phyloP scores from a whole-genome alignment of 2,888 invertebrate genomes.

The Drosophila quasianomalipes region DNA sequence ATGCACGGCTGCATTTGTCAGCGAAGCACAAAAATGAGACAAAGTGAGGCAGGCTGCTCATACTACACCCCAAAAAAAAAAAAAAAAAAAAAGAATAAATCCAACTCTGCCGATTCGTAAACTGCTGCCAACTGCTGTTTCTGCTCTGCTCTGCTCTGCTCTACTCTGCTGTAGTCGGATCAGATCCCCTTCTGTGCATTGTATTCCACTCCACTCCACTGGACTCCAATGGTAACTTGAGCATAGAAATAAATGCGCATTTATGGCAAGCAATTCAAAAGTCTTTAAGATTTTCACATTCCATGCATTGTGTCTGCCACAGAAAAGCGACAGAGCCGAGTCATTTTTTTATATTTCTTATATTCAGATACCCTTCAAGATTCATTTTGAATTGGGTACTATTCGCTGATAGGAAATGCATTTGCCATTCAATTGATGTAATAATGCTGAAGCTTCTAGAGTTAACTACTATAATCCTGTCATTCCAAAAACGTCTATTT shows the following conservation, averaged over 20 bases:
- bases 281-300: constrained; percentile 81
- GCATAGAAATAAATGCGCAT: constrained; percentile 81
- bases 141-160: not conserved
- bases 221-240: constrained; percentile 63
- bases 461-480: too few relatives aligned
- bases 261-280: constrained; percentile 81
- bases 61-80: constrained; percentile 4
- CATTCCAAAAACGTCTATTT: not conserved
- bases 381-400: not conserved
- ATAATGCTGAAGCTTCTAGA: not conserved
- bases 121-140: constrained; percentile 21
- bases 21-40: constrained; percentile 81
- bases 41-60: constrained; percentile 71
- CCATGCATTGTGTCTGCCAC: constrained; percentile 76
- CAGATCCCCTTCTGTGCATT: constrained; percentile 39
- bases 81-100: not conserved
- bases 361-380: constrained; percentile 65
- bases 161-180: constrained; percentile 22
- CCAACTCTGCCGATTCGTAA: constrained; percentile 41
- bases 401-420: not conserved
- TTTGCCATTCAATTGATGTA: not conserved
- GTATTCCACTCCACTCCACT: constrained; percentile 22
- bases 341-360: constrained; percentile 44
- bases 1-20: constrained; percentile 82
- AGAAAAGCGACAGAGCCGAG: constrained; percentile 63